These are phyloP conservation scores for Dynastes hyllus DNA, from an alignment of 2,888 invertebrate species.

Conservation along the genomic window DNA sequence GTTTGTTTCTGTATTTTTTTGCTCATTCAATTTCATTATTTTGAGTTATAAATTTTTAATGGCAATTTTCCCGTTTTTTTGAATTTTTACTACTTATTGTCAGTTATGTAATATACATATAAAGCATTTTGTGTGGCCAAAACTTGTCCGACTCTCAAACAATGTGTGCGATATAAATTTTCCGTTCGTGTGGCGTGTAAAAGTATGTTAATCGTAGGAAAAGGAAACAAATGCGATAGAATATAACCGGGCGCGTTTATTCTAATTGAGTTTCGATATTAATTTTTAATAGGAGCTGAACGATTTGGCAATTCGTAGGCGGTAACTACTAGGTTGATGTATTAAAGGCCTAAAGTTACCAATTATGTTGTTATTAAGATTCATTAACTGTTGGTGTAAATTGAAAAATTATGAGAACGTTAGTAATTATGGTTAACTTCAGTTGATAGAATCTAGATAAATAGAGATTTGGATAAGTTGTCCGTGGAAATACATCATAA, in stretches of 20 bases:
- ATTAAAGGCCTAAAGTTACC: conserved; percentile 34
- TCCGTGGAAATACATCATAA: too few species aligned
- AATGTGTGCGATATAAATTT: conserved; percentile 13
- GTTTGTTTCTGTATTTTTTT: too few species aligned
- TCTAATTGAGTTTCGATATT: conserved; percentile 46
- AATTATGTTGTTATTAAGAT: conserved; percentile 43
- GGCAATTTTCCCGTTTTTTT: too few species aligned
- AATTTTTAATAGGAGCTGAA: conserved; percentile 32
- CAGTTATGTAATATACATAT: not conserved
- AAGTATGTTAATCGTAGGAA: conserved; percentile 41
- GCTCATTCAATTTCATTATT: too few species aligned
- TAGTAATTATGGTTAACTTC: conserved; percentile 3
- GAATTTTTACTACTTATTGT: not conserved
- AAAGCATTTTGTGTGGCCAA: too few species aligned
- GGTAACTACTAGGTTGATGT: conserved; percentile 31
- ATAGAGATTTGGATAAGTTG: not conserved
- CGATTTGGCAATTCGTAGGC: conserved; percentile 29
- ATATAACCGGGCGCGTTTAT: conserved; percentile 32
- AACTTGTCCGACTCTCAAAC: not conserved
- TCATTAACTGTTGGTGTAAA: conserved; percentile 14
- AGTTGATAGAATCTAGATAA: not conserved
- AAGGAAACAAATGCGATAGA: conserved; percentile 39
- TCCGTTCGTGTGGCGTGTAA: conserved; percentile 1
- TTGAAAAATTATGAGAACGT: conserved; percentile 32
- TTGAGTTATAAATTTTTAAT: too few species aligned